phyloP scores from a whole-genome alignment of 2,888 invertebrate species.

The Brachyopa scutellaris region DNA sequence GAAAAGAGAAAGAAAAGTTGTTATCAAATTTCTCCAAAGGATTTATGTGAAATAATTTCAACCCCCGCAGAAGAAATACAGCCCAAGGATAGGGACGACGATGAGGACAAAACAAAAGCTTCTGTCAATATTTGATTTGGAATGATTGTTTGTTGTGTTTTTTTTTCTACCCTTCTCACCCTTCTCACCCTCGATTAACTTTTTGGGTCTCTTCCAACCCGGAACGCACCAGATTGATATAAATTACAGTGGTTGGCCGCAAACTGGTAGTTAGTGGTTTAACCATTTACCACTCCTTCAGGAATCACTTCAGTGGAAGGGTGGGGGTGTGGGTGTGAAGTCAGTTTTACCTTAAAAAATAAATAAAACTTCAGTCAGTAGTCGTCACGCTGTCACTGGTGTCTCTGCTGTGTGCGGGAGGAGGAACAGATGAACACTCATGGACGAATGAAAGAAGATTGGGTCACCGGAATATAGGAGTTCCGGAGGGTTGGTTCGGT shows the following conservation, averaged over 20 bases:
- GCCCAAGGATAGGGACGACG: conserved; percentile 3
- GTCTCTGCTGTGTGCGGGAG: background rate
- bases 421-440: conserved; percentile 29
- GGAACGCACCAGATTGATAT: conserved; percentile 64
- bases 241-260: conserved; percentile 68
- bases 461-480: conserved; percentile 49
- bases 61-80: conserved; percentile 11
- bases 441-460: conserved; percentile 27
- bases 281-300: conserved; percentile 54
- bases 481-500: conserved; percentile 48
- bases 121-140: conserved; percentile 72
- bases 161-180: conserved; percentile 27
- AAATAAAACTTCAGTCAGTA: conserved; percentile 53
- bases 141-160: conserved; percentile 34
- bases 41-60: conserved; percentile 15
- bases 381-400: conserved; percentile 41
- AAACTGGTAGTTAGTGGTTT: conserved; percentile 72
- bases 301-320: conserved; percentile 36
- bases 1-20: conserved; percentile 77
- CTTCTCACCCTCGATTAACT: conserved; percentile 58
- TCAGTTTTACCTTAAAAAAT: conserved; percentile 60
- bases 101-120: conserved; percentile 52
- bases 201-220: conserved; percentile 21
- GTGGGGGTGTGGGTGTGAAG: conserved; percentile 31
- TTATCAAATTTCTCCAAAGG: conserved; percentile 24